Evolutionary conservation across 2,888 invertebrate species (phyloP).

Genomic region (Nomada fabriciana): DNA sequence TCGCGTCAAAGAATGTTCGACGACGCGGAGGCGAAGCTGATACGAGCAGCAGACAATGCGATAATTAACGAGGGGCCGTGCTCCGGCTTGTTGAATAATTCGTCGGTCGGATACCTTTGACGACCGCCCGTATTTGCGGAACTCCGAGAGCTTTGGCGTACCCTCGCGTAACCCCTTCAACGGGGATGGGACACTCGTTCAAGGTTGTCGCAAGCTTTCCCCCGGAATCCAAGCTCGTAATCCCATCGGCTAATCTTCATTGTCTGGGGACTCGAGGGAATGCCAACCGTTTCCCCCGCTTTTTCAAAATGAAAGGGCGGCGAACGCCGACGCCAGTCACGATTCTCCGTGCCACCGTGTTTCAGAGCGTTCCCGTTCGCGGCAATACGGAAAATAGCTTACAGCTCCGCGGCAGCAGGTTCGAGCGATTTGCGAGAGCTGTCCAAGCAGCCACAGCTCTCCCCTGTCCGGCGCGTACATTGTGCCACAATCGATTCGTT

Average conservation of each 20-base stretch:
- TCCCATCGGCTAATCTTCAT: constrained; percentile 17
- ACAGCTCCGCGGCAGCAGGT: background rate
- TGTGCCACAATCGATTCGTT: constrained; percentile 53
- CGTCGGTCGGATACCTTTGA: constrained; percentile 64
- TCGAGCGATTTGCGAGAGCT: constrained; percentile 9
- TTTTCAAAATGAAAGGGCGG: too few relatives aligned
- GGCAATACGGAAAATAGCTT: background rate
- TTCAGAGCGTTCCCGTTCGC: background rate
- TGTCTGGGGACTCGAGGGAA: background rate
- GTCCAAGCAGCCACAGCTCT: background rate
- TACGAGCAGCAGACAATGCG: constrained; percentile 48
- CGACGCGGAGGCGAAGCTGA: constrained; percentile 15
- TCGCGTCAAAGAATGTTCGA: background rate
- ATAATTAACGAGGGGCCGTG: constrained; percentile 63
- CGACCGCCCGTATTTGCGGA: constrained; percentile 65
- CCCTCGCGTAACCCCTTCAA: background rate
- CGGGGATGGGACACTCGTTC: constrained; percentile 11
- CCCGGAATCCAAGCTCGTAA: background rate
- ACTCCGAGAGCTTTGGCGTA: constrained; percentile 53
- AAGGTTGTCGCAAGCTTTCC: constrained; percentile 32
- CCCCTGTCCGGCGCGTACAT: constrained; percentile 25
- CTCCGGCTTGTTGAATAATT: constrained; percentile 63
- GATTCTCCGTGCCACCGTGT: background rate
- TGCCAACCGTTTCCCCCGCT: background rate
- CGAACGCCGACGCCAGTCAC: background rate